These are phyloP conservation scores for Macrophya annulata DNA, from an alignment of 2,888 invertebrate genomes.

Conservation along the genomic window DNA sequence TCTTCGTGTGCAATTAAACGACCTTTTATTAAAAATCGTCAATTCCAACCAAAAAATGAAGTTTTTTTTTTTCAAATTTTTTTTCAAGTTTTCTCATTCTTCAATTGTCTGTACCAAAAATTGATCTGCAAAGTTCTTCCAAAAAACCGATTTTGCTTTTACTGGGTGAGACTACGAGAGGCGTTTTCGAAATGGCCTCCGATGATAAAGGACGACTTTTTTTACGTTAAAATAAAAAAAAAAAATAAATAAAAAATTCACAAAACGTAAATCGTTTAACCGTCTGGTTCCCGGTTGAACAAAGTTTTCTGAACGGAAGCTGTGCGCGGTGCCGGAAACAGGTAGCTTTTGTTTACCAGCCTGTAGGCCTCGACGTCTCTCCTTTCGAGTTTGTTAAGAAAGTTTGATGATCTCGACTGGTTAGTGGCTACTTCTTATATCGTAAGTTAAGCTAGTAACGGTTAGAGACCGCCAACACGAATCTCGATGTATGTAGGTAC, in stretches of 20 bases:
- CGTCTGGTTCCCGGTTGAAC: constrained; percentile 9
- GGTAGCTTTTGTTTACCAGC: constrained; percentile 32
- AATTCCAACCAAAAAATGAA: neutral
- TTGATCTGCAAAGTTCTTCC: too few species aligned
- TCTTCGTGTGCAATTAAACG: neutral
- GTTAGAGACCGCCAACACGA: constrained; percentile 47
- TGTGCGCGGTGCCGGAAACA: constrained; percentile 39
- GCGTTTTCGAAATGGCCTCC: neutral
- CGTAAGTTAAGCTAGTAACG: neutral
- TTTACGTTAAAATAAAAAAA: neutral
- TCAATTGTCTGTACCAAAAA: too few species aligned
- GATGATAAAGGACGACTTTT: neutral
- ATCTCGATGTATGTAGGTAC: neutral
- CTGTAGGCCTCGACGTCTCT: neutral
- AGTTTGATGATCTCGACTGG: constrained; percentile 27
- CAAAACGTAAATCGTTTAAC: too few species aligned
- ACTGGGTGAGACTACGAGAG: neutral
- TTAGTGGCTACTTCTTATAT: constrained; percentile 14
- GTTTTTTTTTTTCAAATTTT: neutral
- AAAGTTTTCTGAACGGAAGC: constrained; percentile 30
- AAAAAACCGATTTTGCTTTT: too few species aligned
- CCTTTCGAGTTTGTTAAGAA: neutral
- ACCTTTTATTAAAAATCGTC: neutral
- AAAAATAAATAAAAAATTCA: neutral
- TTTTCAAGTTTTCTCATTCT: too few species aligned